Percentiles rank a stretch among this genome's conserved stretches.
phyloP scores from a whole-genome alignment of 2,888 invertebrate species.

The Pristionchus japonicus region DNA sequence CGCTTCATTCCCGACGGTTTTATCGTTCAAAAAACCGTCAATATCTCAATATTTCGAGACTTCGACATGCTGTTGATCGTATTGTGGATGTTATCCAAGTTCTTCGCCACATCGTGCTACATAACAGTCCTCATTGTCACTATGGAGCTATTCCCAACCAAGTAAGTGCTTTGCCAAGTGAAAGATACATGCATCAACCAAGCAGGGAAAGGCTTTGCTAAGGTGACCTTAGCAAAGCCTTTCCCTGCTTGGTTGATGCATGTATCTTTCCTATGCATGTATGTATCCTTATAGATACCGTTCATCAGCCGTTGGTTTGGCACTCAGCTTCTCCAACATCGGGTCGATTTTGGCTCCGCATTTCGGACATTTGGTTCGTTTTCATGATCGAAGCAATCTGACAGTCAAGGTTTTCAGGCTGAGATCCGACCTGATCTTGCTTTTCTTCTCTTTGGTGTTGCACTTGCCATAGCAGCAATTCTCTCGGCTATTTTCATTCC shows the following conservation, averaged over 20 bases:
- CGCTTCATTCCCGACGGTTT: background rate
- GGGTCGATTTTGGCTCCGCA: constrained; percentile 23
- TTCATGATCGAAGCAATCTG: background rate
- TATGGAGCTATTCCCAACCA: constrained; percentile 16
- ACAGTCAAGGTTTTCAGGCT: background rate
- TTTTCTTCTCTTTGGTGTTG: background rate
- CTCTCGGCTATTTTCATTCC: constrained; percentile 15
- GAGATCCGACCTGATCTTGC: background rate
- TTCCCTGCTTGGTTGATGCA: no score
- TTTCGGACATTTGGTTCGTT: background rate
- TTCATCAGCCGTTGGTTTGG: constrained; percentile 10
- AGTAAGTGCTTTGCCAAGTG: background rate
- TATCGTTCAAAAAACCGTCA: background rate
- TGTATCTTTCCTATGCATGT: no score
- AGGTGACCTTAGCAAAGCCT: no score
- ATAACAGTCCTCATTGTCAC: background rate
- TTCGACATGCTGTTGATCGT: background rate
- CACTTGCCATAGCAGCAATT: background rate
- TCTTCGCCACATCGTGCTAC: background rate
- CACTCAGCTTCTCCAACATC: constrained; percentile 20
- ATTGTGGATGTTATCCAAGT: background rate
- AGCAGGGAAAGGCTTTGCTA: no score
- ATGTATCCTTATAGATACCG: background rate
- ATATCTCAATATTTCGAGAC: background rate
- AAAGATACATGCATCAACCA: no score